Evolutionary conservation across 2,113 vertebrate genomes (phyloP), one percentile per base, ranked within the genome.

Genomic region (Tupaia tana): DNA sequence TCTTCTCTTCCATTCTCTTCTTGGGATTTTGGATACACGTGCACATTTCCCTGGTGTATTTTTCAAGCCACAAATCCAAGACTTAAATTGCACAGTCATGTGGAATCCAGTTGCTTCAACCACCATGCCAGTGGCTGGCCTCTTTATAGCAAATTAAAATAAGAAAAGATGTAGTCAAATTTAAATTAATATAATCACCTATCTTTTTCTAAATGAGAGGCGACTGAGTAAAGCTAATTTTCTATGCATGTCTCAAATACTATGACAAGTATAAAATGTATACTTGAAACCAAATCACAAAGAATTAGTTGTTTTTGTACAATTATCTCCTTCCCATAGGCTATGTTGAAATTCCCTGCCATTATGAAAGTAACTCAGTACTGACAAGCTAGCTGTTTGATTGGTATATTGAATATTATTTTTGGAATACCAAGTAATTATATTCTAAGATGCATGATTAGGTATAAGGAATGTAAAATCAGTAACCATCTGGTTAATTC

Each of bases 311-410:
- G 56, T 74, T 93, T 90, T 64, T n/a, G 24, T 78, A 58, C 3
- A 15, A 24, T 70, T 18, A 29, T 74, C 29, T 64, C 82, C 12
- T 79, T n/a, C 25, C 34, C 29, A 61, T 14, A 69, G 43, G 2
- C 11, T 82, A 19, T 11, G 9, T 73, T 96, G 9, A 86, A 86
- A n/a, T 69, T 92, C 15, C 0, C 5, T 59, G 24, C 15, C 64
- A 29, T 90, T 89, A 61, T n/a, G 19, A 95, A 96, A 92, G 29
- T 59, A 73, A 69, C 29, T 59, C 14, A n/a, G 20, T 86, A 84
- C 74, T 67, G 14, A 34, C 6, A 34, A 6, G 4, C 18, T 80
- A 66, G 82, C 8, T 73, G 8, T 20, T 87, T 89, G 54, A 74
- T 58, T 82, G 7, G 7, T 59, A n/a, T 54, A 67, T 22, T 61